phyloP scores from a whole-genome alignment of 1,140 invertebrate genomes.

The Trachymyrmex cornetzi region DNA sequence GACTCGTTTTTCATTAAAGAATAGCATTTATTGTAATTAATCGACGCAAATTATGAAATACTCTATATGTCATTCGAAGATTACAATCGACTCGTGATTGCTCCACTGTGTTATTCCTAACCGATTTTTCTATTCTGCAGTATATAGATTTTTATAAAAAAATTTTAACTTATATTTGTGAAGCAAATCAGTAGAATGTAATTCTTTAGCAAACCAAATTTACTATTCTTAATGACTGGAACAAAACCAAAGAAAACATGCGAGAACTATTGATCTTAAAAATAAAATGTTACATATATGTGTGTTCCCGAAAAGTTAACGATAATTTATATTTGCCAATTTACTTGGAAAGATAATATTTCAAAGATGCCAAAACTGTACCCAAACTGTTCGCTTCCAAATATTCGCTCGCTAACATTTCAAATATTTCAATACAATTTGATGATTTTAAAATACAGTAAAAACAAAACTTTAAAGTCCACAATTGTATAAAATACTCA shows the following conservation, averaged over 20 bases:
- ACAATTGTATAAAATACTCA: not conserved
- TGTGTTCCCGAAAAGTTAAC: not conserved
- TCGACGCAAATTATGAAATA: not conserved
- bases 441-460: not conserved
- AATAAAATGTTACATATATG: not conserved
- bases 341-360: slow-evolving; percentile 20
- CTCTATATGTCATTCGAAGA: slow-evolving; percentile 16
- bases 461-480: not conserved
- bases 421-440: not conserved
- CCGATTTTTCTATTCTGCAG: slow-evolving; percentile 53
- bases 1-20: slow-evolving; percentile 1
- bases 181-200: slow-evolving; percentile 8
- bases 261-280: not conserved
- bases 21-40: not conserved
- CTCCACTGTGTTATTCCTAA: slow-evolving; percentile 64
- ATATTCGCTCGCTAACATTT: not conserved
- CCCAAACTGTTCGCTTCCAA: slow-evolving; percentile 17
- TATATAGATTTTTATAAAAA: slow-evolving; percentile 70
- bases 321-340: slow-evolving; percentile 1
- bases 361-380: slow-evolving; percentile 39
- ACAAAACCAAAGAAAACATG: not conserved
- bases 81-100: slow-evolving; percentile 57
- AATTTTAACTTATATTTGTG: slow-evolving; percentile 1
- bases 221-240: not conserved
- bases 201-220: slow-evolving; percentile 26